Evolutionary conservation across 2,888 invertebrate species (phyloP).

Genomic region (Stenodema calcarata): DNA sequence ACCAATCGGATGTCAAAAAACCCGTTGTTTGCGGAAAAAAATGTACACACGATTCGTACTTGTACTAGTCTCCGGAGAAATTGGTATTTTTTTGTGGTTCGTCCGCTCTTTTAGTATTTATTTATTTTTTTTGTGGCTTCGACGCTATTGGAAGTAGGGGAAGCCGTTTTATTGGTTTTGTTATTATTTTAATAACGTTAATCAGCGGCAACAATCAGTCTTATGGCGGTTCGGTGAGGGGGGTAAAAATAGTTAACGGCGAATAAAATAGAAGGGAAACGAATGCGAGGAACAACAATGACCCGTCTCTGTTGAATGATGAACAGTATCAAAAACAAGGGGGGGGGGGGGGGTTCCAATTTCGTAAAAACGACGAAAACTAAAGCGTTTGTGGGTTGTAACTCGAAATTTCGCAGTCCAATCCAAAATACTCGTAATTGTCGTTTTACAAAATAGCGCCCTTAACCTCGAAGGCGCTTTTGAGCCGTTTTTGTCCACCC

Average conservation of each 20-base stretch:
- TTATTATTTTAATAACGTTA: constrained; percentile 3
- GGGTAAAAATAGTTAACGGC: neutral
- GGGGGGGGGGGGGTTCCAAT: neutral
- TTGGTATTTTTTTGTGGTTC: neutral
- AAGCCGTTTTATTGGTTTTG: neutral
- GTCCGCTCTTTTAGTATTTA: neutral
- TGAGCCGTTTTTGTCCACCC: no score
- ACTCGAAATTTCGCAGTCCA: no score
- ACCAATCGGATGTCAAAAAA: neutral
- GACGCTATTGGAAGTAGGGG: no score
- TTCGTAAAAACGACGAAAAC: neutral
- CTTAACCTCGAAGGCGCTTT: no score
- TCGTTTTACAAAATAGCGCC: no score
- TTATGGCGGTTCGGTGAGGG: neutral
- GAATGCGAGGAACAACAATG: constrained; percentile 18
- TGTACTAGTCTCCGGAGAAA: no score
- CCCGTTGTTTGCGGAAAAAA: neutral
- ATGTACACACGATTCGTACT: no score
- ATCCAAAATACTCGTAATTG: no score
- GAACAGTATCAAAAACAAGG: neutral
- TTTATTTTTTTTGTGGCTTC: neutral
- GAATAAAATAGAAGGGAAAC: neutral
- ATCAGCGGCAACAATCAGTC: constrained; percentile 43
- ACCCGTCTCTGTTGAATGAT: constrained; percentile 6
- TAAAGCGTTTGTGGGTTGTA: no score